A percentile compares a stretch with the other conserved stretches of the same genome.
Evolutionary conservation across 2,113 vertebrate genomes (phyloP).

Genomic region (Scalopus aquaticus): DNA sequence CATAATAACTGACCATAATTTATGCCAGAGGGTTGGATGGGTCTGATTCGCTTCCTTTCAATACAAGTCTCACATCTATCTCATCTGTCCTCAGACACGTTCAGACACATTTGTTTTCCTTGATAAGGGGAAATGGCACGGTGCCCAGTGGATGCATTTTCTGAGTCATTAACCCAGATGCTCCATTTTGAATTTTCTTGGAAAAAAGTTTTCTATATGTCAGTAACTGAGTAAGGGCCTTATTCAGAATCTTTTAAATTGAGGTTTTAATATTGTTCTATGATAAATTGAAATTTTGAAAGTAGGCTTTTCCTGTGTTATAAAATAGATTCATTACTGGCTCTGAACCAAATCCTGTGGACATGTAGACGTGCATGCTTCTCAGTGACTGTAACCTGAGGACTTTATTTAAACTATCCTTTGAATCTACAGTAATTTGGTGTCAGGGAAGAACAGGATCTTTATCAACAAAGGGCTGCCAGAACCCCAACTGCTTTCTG

Average conservation of each 20-base stretch:
- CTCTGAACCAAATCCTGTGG: background rate
- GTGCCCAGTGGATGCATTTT: conserved; percentile 69
- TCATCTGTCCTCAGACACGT: conserved; percentile 68
- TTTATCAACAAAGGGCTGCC: conserved; percentile 63
- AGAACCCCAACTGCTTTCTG: conserved; percentile 61
- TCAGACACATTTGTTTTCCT: conserved; percentile 63
- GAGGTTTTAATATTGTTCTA: background rate
- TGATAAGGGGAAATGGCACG: conserved; percentile 45
- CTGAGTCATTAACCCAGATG: conserved; percentile 73
- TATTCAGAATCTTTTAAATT: background rate
- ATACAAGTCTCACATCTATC: conserved; percentile 48
- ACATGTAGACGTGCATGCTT: background rate
- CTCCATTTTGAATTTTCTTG: conserved; percentile 35
- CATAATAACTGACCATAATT: conserved; percentile 73
- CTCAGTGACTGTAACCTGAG: conserved; percentile 1
- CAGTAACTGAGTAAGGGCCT: conserved; percentile 19
- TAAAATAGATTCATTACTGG: conserved; percentile 1
- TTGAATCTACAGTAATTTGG: conserved; percentile 52
- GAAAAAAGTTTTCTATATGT: conserved; percentile 57
- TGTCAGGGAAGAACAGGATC: conserved; percentile 33
- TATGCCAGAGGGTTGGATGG: conserved; percentile 64
- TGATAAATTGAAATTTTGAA: conserved; percentile 22
- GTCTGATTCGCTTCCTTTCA: conserved; percentile 64
- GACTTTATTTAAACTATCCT: conserved; percentile 48
- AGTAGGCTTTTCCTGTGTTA: conserved; percentile 10